Evolutionary conservation across 2,113 vertebrate species (phyloP).

Genomic region (Campylorhamphus procurvoides): DNA sequence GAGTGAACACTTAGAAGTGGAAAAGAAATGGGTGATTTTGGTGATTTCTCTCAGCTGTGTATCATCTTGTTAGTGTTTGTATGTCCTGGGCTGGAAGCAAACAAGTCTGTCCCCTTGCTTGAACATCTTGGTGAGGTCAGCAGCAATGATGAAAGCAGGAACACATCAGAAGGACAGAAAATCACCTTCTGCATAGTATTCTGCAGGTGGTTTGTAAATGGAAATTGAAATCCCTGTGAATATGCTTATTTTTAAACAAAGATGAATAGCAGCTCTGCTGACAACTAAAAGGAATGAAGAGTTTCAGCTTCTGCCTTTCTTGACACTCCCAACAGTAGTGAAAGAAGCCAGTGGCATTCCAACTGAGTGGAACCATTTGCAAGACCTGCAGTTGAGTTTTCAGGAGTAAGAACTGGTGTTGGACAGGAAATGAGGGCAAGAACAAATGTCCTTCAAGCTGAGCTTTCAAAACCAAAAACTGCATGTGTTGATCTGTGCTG

Average conservation of each 20-base stretch:
- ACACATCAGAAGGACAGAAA: neutral
- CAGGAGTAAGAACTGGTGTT: neutral
- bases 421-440: neutral
- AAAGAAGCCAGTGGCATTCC: neutral
- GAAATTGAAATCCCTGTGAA: neutral
- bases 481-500: neutral
- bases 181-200: neutral
- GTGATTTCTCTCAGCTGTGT: neutral
- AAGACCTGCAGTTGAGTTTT: neutral
- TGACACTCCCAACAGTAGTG: neutral
- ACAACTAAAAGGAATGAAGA: neutral
- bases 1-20: neutral
- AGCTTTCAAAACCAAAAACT: neutral
- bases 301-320: neutral
- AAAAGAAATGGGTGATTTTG: neutral
- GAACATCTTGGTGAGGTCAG: neutral
- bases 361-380: neutral
- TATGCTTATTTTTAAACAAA: neutral
- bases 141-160: neutral
- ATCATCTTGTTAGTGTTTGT: accelerated
- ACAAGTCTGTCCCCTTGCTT: neutral
- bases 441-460: neutral
- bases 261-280: neutral
- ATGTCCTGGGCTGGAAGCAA: neutral
- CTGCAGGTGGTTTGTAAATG: neutral